These are phyloP conservation scores for Peromyscus maniculatus DNA, from an alignment of 2,113 vertebrate genomes.

Conservation along the genomic window DNA sequence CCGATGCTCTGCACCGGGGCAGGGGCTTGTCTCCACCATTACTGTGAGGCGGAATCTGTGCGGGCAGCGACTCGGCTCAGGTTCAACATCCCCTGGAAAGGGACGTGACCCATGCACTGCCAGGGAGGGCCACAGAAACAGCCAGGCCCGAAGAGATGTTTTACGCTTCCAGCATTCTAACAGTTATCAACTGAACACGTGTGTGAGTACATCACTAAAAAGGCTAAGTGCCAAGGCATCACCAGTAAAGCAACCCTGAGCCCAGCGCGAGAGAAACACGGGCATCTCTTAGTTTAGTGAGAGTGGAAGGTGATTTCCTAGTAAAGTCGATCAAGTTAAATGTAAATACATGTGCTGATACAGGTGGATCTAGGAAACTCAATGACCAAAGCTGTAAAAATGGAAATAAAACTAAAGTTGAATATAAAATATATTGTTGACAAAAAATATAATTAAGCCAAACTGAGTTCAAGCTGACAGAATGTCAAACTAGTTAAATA, in stretches of 20 bases:
- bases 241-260: neutral
- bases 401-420: neutral
- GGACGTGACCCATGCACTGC: accelerated
- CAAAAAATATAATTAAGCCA: neutral
- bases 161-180: no score
- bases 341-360: no score
- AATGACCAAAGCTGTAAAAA: neutral
- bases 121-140: accelerated
- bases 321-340: neutral
- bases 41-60: accelerated
- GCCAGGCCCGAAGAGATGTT: accelerated
- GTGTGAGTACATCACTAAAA: neutral
- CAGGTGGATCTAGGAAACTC: neutral
- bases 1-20: accelerated
- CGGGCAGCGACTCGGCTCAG: neutral
- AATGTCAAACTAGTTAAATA: neutral
- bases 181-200: accelerated
- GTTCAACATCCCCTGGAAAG: no score
- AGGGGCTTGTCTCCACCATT: accelerated
- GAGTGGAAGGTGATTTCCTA: neutral
- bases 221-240: no score
- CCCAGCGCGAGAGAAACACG: neutral
- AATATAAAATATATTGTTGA: neutral
- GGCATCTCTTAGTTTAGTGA: neutral
- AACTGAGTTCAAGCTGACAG: neutral